Base-by-base conservation (phyloP, 2,797 vertebrate species). In the Glyptemys insculpta region DNA sequence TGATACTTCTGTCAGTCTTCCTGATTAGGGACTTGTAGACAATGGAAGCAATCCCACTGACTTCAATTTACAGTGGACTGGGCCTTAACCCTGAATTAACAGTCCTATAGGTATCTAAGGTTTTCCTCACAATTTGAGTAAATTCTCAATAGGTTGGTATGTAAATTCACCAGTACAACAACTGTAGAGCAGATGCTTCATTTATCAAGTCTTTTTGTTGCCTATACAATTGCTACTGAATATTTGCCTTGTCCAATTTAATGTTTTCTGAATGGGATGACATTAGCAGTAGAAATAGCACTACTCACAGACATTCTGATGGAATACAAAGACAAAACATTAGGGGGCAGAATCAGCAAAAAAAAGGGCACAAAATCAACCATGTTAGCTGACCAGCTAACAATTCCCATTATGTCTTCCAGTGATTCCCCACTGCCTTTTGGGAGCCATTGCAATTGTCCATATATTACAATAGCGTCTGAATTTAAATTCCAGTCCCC, bases 1-100 rank as follows among this genome's bases (percentile, higher is more conserved):
- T 68, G 18, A 37, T 68, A 68, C 34, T 68, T 68, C 62, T 68
- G 34, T 68, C 65, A 72, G n/a, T 21, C n/a, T 72, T 72, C 19
- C 65, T 41, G 10, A 41, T 23, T 72, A 72, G n/a, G 65, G 65
- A 72, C n/a, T 72, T 23, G n/a, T 37, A 72, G 65, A 68, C n/a
- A 21, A 37, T 68, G n/a, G 65, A 68, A 68, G 10, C 65, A 72
- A 72, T 37, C 65, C 65, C 65, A 72, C n/a, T 72, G 65, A 72
- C 11, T 72, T 37, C n/a, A 37, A 5, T 72, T 72, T 4, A 4
- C 19, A 54, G 0, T 0, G 9, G 9, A 78, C 5, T 72, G 31
- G 88, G 3, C 9, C 41, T 10, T 79, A 21, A n/a, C 53, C n/a
- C 49, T 85, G 62, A 4, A 37, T 25, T 85, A 50, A 49, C 21